These are phyloP conservation scores for Cephus sareptanus DNA, from an alignment of 2,888 invertebrate species.

Conservation along the genomic window DNA sequence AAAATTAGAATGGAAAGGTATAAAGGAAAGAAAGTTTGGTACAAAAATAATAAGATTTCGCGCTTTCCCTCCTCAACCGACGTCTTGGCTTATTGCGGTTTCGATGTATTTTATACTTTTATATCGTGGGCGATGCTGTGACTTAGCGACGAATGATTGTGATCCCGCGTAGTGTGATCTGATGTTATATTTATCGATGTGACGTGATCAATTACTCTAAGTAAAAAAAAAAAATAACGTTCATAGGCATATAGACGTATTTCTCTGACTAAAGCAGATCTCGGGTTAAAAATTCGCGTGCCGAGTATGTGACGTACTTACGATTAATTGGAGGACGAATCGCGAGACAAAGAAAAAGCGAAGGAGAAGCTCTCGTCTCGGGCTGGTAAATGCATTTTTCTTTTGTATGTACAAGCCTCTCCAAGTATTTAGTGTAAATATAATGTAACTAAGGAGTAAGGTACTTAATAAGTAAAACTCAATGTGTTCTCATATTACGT, in stretches of 20 bases:
- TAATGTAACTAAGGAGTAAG: constrained; percentile 23
- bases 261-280: not conserved
- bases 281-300: not conserved
- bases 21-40: not conserved
- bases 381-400: not conserved
- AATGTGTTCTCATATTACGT: constrained; percentile 38
- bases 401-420: not conserved
- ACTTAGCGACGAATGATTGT: constrained; percentile 46
- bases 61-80: not conserved
- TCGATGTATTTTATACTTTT: constrained; percentile 64
- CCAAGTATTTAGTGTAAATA: constrained; percentile 1
- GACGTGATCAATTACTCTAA: constrained; percentile 10
- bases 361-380: not conserved
- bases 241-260: not conserved
- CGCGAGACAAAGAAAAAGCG: not conserved
- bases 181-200: constrained; percentile 54
- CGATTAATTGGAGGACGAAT: not conserved
- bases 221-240: not conserved
- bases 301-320: not conserved
- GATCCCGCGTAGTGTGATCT: constrained; percentile 41
- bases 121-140: constrained; percentile 53
- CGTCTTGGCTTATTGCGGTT: constrained; percentile 18
- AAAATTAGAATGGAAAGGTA: not conserved
- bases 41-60: not conserved
- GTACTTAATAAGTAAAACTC: constrained; percentile 39